Conservation (phyloP, 2,113 vertebrate species). For the Beaufortia kweichowensis region DNA sequence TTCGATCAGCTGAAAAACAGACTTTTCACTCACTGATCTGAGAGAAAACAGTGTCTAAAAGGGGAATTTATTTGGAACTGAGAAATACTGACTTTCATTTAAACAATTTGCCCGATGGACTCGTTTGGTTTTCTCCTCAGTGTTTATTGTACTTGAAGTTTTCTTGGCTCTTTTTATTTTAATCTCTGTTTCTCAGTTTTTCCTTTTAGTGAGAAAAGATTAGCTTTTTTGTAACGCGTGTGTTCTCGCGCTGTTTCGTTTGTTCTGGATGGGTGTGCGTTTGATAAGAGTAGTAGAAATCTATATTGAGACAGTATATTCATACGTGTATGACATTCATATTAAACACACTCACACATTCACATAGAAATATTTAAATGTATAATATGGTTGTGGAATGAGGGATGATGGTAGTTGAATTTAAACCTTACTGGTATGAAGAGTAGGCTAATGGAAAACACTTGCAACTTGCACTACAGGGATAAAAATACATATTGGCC, state of each 20-base stretch:
- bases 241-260: conserved; percentile 52
- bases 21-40: conserved; percentile 71
- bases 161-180: conserved; percentile 80
- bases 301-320: conserved; percentile 56
- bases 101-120: conserved; percentile 86
- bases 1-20: conserved; percentile 71
- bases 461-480: conserved; percentile 61
- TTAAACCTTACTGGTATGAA: conserved; percentile 72
- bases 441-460: conserved; percentile 56
- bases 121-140: conserved; percentile 67
- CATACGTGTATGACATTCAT: conserved; percentile 54
- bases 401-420: conserved; percentile 59
- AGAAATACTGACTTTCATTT: conserved; percentile 58
- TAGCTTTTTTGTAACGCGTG: conserved; percentile 49
- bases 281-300: conserved; percentile 56
- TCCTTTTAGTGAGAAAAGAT: conserved; percentile 47
- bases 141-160: conserved; percentile 97
- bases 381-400: conserved; percentile 45
- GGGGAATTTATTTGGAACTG: conserved; percentile 57
- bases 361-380: conserved; percentile 32
- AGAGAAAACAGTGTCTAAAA: conserved; percentile 50
- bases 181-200: conserved; percentile 73
- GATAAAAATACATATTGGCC: conserved; percentile 54
- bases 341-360: conserved; percentile 24
- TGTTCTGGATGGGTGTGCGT: conserved; percentile 55